phyloP scores from a whole-genome alignment of 2,113 vertebrate genomes.

The Oncorhynchus nerka region DNA sequence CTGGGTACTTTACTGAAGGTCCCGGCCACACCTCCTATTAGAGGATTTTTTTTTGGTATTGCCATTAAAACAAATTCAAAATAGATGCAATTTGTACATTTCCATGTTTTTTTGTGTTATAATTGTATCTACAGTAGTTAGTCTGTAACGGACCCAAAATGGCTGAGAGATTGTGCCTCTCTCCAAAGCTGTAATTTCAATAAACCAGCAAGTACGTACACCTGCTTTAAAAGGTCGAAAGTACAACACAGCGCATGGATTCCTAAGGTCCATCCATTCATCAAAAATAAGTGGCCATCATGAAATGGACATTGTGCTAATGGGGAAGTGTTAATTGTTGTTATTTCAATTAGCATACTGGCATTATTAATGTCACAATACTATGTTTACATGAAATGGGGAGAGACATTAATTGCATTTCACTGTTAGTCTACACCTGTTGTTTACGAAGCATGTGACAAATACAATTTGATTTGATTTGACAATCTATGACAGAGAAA shows the following conservation, averaged over 20 bases:
- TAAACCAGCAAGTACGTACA: not conserved
- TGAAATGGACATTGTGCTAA: conserved; percentile 5
- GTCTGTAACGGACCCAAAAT: conserved; percentile 14
- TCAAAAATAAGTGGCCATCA: not conserved
- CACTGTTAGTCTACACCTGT: too few species aligned
- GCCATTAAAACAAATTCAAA: too few species aligned
- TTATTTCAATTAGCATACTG: conserved; percentile 35
- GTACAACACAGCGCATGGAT: not conserved
- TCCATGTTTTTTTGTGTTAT: too few species aligned
- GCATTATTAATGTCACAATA: conserved; percentile 46
- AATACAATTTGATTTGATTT: too few species aligned
- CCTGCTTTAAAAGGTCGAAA: not conserved
- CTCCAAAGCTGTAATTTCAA: too few species aligned
- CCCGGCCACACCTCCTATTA: too few species aligned
- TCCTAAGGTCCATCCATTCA: not conserved
- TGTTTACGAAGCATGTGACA: too few species aligned
- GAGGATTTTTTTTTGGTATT: too few species aligned
- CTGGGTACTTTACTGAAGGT: too few species aligned
- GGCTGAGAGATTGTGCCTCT: too few species aligned
- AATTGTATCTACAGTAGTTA: not conserved
- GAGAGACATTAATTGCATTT: not conserved
- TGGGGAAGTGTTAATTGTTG: conserved; percentile 39
- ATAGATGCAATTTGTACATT: too few species aligned
- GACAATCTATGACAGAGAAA: not conserved
- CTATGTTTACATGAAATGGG: not conserved